Conservation (phyloP, 2,888 invertebrate genomes). For the Laspeyria flexula region DNA sequence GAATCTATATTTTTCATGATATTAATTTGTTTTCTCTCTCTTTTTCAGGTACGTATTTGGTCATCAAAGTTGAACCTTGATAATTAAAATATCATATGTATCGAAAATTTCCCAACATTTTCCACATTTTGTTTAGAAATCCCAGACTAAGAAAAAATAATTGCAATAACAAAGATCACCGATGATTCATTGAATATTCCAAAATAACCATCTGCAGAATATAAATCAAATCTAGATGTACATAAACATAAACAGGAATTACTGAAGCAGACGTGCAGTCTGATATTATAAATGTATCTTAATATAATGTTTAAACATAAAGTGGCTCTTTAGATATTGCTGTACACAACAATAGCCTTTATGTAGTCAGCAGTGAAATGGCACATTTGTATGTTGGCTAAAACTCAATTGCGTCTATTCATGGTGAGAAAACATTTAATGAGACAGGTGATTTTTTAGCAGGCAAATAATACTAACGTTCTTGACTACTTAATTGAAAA, state of each 20-base stretch:
- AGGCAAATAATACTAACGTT: too few species aligned
- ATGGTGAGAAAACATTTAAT: too few species aligned
- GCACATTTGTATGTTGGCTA: background rate
- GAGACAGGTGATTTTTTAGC: too few species aligned
- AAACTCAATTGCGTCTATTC: background rate
- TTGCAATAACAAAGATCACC: conserved; percentile 3
- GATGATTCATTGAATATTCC: conserved; percentile 23
- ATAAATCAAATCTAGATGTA: conserved; percentile 50
- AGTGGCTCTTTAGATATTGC: background rate
- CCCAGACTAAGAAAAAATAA: background rate
- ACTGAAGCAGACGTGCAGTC: conserved; percentile 39
- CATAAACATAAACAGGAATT: conserved; percentile 44
- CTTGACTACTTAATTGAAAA: too few species aligned
- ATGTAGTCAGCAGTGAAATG: background rate
- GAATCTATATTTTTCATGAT: background rate
- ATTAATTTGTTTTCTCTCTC: background rate
- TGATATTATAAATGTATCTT: conserved; percentile 52
- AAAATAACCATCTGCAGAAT: conserved; percentile 23
- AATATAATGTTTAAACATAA: conserved; percentile 14
- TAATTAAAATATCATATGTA: background rate
- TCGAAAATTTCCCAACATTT: background rate
- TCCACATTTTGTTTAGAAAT: background rate
- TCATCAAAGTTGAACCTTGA: background rate
- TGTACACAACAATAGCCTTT: background rate
- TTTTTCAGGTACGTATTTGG: conserved; percentile 14